phyloP scores from a whole-genome alignment of 1,140 invertebrate species.

The Akabosia matsudoensis region DNA sequence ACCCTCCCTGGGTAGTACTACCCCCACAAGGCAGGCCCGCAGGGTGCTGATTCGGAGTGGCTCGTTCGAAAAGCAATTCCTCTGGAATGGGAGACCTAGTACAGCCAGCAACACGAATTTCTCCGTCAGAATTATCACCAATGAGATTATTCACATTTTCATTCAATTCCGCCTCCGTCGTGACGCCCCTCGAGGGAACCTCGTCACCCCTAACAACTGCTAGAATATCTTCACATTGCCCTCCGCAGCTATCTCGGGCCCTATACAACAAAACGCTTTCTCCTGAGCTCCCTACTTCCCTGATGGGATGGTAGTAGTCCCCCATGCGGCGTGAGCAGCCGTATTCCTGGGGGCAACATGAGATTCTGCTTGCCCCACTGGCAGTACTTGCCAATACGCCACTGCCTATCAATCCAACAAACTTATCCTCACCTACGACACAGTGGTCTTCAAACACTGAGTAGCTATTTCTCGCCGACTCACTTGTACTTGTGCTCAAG shows the following conservation, averaged over 20 bases:
- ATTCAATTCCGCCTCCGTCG: slow-evolving; percentile 13
- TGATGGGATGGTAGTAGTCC: not conserved
- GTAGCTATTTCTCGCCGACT: not conserved
- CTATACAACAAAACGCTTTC: not conserved
- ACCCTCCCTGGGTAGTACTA: not conserved
- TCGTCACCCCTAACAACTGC: not conserved
- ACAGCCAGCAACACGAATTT: slow-evolving; percentile 35
- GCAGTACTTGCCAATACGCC: too few species aligned
- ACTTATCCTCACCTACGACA: too few species aligned
- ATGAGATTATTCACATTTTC: not conserved
- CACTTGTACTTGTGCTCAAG: not conserved
- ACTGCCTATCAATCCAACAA: too few species aligned
- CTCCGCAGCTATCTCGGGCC: not conserved
- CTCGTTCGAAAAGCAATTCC: slow-evolving; percentile 34
- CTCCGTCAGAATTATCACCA: not conserved
- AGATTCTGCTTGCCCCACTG: too few species aligned
- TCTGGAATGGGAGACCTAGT: slow-evolving; percentile 46
- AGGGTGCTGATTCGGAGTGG: not conserved
- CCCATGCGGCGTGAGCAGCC: too few species aligned
- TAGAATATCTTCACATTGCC: not conserved
- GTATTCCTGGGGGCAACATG: too few species aligned
- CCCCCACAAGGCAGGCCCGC: not conserved
- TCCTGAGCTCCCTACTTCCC: not conserved
- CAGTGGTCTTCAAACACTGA: too few species aligned
- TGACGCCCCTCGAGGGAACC: not conserved